Evolutionary conservation across 2,113 vertebrate genomes (phyloP), one percentile per base, ranked within the genome.

Genomic region (Brachypodius melanocephalos): DNA sequence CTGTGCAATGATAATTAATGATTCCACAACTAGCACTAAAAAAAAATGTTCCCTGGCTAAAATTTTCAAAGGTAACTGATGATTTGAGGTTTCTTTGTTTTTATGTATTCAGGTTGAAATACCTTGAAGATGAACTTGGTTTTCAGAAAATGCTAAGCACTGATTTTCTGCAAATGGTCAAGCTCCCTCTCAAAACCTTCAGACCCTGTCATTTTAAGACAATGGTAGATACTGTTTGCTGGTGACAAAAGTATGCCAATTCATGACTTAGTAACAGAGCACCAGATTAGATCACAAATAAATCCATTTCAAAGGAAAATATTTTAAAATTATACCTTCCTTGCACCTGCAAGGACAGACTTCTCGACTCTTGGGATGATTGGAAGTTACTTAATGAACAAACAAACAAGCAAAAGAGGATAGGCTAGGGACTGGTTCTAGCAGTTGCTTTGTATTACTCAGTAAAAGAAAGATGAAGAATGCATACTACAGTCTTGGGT

Each of bases 401-500:
- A 94, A 63, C 8, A 49, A 51, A 31, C 43, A 88, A 83, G 67
- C 42, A 74, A 83, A 85, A 77, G 63, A 90, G 26, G 26, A 42
- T 66, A 90, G 78, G 55, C 58, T 57, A 57, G 17, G 58, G 82
- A 93, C 92, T 0, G 34, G 90, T 93, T 97, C 82, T 85, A 92
- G 94, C 88, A 94, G 79, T 85, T 92, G 59, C 69, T 90, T 91
- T 73, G 63, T 94, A 66, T 92, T 95, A 82, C 84, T 95, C 66
- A 83, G 34, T 93, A 74, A 83, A 91, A 85, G 82, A 92, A 94
- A 94, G 72, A 94, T 86, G 67, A 94, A 94, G 90, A 95, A 89
- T 66, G 62, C 38, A 88, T 66, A 55, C 63, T 90, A 40, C 58
- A 80, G 54, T 79, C 78, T 63, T 90, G 78, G 71, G 85, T 80